phyloP scores from a whole-genome alignment of 2,113 vertebrate genomes.

The Mohoua ochrocephala region DNA sequence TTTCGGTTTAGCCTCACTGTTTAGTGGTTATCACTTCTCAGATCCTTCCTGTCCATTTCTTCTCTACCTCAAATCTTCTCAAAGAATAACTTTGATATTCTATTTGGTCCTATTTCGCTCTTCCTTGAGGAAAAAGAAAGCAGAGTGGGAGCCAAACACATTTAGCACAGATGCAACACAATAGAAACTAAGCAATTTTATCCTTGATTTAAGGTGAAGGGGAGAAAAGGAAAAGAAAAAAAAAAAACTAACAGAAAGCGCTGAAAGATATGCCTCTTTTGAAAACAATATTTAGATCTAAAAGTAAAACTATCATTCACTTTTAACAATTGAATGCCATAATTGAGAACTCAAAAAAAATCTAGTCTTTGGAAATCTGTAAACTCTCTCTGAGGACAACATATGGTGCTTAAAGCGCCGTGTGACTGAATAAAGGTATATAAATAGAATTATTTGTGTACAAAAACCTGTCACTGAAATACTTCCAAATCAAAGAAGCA shows the following conservation, averaged over 20 bases:
- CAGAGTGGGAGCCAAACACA: not conserved
- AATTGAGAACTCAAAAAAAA: not conserved
- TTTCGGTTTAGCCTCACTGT: not conserved
- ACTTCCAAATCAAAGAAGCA: not conserved
- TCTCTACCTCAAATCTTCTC: not conserved
- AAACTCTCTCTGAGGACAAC: not conserved
- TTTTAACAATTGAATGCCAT: not conserved
- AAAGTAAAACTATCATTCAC: not conserved
- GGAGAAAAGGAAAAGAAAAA: accelerated
- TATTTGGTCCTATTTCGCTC: not conserved
- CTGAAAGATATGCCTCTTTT: not conserved
- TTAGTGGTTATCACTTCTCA: not conserved
- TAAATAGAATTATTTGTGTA: not conserved
- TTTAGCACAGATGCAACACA: not conserved
- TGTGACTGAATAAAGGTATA: not conserved
- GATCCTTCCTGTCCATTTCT: not conserved
- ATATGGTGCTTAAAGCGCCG: not conserved
- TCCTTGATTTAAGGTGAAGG: not conserved
- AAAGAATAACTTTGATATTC: not conserved
- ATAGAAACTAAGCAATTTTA: not conserved
- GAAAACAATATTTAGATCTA: not conserved
- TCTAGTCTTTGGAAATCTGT: not conserved
- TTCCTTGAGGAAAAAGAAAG: not conserved
- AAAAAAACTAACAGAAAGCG: not conserved
- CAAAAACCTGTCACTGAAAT: not conserved